A percentile compares a stretch with the other conserved stretches of the same genome.
Conservation (phyloP, 2,113 vertebrate genomes). For the Thunnus thynnus region DNA sequence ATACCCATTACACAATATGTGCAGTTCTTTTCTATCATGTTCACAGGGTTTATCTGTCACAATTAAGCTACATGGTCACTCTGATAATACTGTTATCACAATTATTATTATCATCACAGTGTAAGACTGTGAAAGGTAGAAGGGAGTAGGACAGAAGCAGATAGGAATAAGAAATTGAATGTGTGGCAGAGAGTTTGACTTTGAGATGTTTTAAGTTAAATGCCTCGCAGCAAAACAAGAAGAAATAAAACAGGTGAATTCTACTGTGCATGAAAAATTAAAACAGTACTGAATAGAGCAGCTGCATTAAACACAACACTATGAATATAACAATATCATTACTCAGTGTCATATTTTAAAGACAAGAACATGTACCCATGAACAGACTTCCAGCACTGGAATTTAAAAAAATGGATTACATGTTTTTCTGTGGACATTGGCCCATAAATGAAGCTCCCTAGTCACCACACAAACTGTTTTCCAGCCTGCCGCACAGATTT, state of each 20-base stretch:
- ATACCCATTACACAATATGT: background rate
- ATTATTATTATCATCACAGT: background rate
- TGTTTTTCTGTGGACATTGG: background rate
- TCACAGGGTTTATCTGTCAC: background rate
- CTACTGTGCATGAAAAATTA: background rate
- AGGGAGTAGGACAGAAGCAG: background rate
- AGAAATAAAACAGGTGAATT: background rate
- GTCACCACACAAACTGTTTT: constrained; percentile 25
- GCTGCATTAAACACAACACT: background rate
- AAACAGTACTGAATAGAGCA: background rate
- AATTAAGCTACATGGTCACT: background rate
- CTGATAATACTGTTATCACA: background rate
- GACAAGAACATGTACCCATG: background rate
- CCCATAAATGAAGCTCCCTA: constrained; percentile 12
- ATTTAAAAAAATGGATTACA: background rate
- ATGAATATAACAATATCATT: background rate
- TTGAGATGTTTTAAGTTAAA: background rate
- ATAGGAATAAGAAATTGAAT: background rate
- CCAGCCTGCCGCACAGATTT: constrained; percentile 26
- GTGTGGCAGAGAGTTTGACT: background rate
- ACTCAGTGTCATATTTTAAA: background rate
- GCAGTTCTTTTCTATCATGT: background rate
- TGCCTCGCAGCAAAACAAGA: constrained; percentile 1
- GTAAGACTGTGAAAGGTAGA: background rate
- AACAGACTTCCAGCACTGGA: background rate